Base-by-base conservation (phyloP, 2,113 vertebrate genomes). In the Sorex araneus region DNA sequence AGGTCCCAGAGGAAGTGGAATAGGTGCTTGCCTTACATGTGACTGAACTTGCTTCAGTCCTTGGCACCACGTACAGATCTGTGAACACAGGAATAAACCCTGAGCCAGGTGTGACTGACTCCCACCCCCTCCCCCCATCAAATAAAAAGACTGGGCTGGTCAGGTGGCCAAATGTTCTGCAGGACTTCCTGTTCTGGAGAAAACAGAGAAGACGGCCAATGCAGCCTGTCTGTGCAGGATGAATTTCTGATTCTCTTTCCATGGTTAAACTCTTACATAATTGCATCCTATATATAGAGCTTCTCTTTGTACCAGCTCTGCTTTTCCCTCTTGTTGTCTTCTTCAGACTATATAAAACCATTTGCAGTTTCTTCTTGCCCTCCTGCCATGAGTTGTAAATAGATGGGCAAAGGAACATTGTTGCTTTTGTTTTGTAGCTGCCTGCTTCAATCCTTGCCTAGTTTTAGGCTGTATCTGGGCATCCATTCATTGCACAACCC, bases 241-340 rank as follows among this genome's bases (percentile, higher is more conserved):
- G 81, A 25, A 75, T 87, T 69, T 87, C 84, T 84, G 45, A 13
- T 81, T 90, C 43, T 69, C 64, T 43, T 84, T 83, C 77, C 43
- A 16, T 19, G 19, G 71, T 76, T 81, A 18, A 79, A 45, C 93
- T 93, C 96, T 97, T 94, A 95, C 87, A 90, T 97, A 97, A 97
- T 95, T 34, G 0, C 30, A 0, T 84, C 69, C 89, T 95, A 75
- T 87, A 81, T 90, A 87, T 54, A 96, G 94, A 47, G 63, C 79
- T 81, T 92, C 57, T n/a, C 94, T 96, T 93, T 94, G 89, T 88
- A 86, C 94, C 66, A 54, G 54, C 77, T 76, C 94, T 76, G 57
- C 90, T 90, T 87, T 94, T 80, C 5, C 47, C 25, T 19, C 81
- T 45, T 40, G 36, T 91, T 81, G 54, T 75, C 63, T 47, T 75